Base-by-base conservation (phyloP, 2,888 invertebrate species). In the Temnothorax ravouxi region DNA sequence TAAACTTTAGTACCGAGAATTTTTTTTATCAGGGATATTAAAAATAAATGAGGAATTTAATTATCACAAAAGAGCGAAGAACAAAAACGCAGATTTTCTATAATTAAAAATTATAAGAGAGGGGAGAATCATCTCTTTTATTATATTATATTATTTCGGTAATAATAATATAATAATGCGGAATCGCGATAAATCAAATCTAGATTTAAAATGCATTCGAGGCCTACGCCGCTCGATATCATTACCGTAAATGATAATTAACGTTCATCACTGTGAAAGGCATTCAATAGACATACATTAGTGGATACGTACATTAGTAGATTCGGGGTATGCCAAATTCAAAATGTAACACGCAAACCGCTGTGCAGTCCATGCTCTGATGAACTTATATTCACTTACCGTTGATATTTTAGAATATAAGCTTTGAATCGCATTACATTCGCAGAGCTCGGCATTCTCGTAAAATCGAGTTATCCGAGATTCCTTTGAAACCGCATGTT, bases 401-500 rank as follows among this genome's bases (percentile, higher is more conserved):
- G 79, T 59, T 71, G 79, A 80, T 80, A 71, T 80, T 80, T 80
- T 80, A 80, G 79, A 69, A 80, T 80, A 80, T 80, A 80, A 18
- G 59, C 79, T 69, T 79, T 71, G 79, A 69, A 79, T 79, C 59
- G 71, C 71, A 54, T 66, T 66, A 69, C 21, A 59, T 38, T 79
- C 79, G 21, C 59, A 38, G 77, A 59, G n/a, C 21, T 21, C 47
- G 47, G 79, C 56, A 80, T 80, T 34, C 79, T 47, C 47, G 71
- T 80, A 80, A 80, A 80, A 80, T 80, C 59, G 71, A 80, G 71
- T 80, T 80, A 80, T 50, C 47, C 18, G 44, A 47, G 79, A 79
- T 79, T 79, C 79, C 79, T 79, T 79, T 79, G 79, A 79, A 79
- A 79, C 59, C 59, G 34, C 44, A 44, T 69, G 59, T 47, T 69